A percentile compares a stretch with the other conserved stretches of the same genome.
These are phyloP conservation scores for Phrynosoma platyrhinos DNA, from an alignment of 2,113 vertebrate species.

Conservation along the genomic window DNA sequence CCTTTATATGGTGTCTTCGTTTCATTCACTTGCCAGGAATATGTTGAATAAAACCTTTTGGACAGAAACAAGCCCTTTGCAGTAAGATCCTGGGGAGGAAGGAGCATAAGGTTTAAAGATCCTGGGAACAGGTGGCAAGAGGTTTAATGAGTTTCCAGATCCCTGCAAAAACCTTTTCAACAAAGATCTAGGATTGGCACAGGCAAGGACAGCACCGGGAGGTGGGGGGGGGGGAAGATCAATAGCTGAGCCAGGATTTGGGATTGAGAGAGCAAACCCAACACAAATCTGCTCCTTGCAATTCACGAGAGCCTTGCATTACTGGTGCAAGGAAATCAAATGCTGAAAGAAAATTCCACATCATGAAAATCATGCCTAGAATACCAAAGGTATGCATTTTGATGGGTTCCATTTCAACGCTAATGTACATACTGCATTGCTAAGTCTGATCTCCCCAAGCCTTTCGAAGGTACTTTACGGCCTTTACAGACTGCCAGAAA, in stretches of 20 bases:
- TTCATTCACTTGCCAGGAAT: constrained; percentile 4
- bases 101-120: not conserved
- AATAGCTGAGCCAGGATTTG: not conserved
- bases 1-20: constrained; percentile 37
- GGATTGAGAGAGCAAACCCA: not conserved
- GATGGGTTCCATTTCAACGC: not conserved
- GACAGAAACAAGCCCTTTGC: not conserved
- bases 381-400: not conserved
- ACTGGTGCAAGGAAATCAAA: not conserved
- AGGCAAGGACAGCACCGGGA: not conserved
- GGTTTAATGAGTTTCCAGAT: constrained; percentile 4
- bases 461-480: not conserved
- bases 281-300: not conserved
- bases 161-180: not conserved
- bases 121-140: constrained; percentile 11
- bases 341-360: not conserved
- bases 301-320: not conserved
- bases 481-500: too few relatives aligned
- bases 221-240: not conserved
- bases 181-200: not conserved
- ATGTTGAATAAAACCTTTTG: constrained; percentile 30
- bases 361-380: not conserved
- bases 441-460: not conserved
- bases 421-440: not conserved
- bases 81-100: not conserved